phyloP scores from a whole-genome alignment of 2,888 invertebrate species.

The Aphodius sticticus region DNA sequence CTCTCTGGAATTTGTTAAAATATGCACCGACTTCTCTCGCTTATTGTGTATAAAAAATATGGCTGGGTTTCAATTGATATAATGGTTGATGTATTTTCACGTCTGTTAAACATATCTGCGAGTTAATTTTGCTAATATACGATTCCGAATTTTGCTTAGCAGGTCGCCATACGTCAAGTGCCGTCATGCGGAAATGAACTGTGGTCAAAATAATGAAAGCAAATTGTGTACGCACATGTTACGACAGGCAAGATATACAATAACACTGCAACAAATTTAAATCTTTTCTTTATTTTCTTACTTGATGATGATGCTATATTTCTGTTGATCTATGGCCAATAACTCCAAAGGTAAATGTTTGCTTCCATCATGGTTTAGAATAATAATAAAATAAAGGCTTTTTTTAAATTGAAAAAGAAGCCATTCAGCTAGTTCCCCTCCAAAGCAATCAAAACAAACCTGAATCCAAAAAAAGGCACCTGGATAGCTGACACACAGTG shows the following conservation, averaged over 20 bases:
- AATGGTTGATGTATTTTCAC: not conserved
- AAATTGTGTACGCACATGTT: not conserved
- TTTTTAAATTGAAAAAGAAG: too few species aligned
- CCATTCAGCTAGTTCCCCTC: too few species aligned
- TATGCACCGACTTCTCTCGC: not conserved
- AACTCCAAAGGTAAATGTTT: too few species aligned
- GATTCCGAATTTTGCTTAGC: not conserved
- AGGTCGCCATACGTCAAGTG: not conserved
- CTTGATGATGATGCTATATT: too few species aligned
- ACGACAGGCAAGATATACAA: not conserved
- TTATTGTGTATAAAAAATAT: not conserved
- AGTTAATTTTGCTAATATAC: not conserved
- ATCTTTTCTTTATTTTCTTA: too few species aligned
- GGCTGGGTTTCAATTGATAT: not conserved
- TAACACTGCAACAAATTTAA: too few species aligned
- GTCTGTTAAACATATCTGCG: not conserved
- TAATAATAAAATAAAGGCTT: too few species aligned
- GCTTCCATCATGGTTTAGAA: too few species aligned
- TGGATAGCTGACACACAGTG: too few species aligned
- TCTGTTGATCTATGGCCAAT: too few species aligned
- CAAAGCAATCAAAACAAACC: too few species aligned
- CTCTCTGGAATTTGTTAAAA: not conserved
- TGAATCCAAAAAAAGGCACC: too few species aligned
- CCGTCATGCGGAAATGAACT: not conserved
- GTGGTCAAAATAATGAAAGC: not conserved